These are phyloP conservation scores for Petrocephalus schoutedeni DNA, from an alignment of 2,797 vertebrate species.

Conservation along the genomic window DNA sequence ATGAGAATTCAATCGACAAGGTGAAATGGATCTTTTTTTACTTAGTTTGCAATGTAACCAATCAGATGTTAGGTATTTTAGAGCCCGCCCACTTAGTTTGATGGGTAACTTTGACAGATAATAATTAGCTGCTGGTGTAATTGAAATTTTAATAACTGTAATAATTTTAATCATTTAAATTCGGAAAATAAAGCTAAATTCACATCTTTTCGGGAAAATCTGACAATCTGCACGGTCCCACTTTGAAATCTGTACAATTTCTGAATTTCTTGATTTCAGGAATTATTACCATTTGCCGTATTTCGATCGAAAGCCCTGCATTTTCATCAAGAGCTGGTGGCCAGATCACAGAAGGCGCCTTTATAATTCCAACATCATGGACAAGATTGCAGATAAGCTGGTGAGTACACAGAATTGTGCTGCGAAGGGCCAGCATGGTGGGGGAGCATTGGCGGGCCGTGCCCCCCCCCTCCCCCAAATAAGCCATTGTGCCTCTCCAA, in stretches of 20 bases:
- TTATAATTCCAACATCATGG: constrained; percentile 90
- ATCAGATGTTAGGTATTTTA: too few species aligned
- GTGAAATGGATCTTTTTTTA: too few species aligned
- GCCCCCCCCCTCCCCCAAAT: too few species aligned
- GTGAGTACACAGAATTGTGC: constrained; percentile 51
- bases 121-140: background rate
- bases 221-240: background rate
- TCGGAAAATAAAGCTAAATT: too few species aligned
- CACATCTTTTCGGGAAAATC: background rate
- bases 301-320: constrained; percentile 90
- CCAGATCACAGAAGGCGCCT: constrained; percentile 87
- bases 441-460: too few species aligned
- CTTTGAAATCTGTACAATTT: background rate
- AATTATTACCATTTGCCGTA: constrained; percentile 95
- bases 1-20: background rate
- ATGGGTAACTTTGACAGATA: background rate
- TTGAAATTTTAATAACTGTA: background rate
- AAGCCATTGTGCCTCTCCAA: background rate
- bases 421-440: background rate
- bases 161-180: background rate
- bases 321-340: constrained; percentile 95
- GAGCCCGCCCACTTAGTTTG: too few species aligned
- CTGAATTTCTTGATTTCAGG: constrained; percentile 49
- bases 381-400: constrained; percentile 90
- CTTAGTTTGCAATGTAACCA: too few species aligned